phyloP scores from a whole-genome alignment of 2,888 invertebrate species.

The Timema cristinae region DNA sequence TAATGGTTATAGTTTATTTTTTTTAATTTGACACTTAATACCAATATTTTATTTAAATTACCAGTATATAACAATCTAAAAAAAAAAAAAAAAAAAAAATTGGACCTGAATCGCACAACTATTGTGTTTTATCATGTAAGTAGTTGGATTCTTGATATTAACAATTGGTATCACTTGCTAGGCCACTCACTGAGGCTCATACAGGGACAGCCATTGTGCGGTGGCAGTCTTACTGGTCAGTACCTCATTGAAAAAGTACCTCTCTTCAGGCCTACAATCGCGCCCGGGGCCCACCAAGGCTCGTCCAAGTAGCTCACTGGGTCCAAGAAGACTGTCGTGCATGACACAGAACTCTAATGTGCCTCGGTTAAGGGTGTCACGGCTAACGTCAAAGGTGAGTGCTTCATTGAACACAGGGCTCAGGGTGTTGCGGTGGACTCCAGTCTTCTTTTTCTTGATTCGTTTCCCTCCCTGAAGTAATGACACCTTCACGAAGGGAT shows the following conservation, averaged over 20 bases:
- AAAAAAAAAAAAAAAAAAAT: no score
- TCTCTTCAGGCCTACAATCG: conserved; percentile 47
- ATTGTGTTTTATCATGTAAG: no score
- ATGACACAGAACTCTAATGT: conserved; percentile 56
- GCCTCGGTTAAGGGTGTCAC: conserved; percentile 53
- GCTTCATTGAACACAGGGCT: conserved; percentile 53
- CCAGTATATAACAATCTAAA: no score
- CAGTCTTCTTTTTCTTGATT: conserved; percentile 51
- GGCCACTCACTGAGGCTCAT: conserved; percentile 40
- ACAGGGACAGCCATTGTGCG: conserved; percentile 56
- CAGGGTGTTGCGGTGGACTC: conserved; percentile 48
- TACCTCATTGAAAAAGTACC: conserved; percentile 54
- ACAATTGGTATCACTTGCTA: background rate
- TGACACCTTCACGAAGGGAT: conserved; percentile 51
- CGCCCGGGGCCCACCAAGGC: conserved; percentile 51
- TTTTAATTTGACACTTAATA: no score
- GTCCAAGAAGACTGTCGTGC: conserved; percentile 58
- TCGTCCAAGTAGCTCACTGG: conserved; percentile 54
- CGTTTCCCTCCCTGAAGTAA: conserved; percentile 46
- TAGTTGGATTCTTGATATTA: no score
- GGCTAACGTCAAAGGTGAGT: conserved; percentile 48
- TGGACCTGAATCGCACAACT: no score
- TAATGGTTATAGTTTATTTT: no score
- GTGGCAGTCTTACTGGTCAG: conserved; percentile 55
- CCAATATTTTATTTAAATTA: no score